Conservation (phyloP, 2,888 invertebrate genomes). For the Halocaridina rubra region DNA sequence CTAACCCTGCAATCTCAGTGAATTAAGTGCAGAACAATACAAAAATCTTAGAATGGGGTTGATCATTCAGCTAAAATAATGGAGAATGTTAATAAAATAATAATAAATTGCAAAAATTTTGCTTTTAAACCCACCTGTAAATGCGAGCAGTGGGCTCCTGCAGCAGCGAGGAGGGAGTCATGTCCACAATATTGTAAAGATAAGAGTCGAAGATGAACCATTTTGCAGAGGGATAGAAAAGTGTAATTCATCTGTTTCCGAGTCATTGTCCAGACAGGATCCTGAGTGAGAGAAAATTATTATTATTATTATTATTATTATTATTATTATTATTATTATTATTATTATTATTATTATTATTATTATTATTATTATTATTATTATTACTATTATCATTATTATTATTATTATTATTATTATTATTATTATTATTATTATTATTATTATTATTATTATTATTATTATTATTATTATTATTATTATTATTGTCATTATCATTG, state of each 20-base stretch:
- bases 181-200: conserved; percentile 36
- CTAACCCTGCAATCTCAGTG: no score
- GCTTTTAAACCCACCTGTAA: no score
- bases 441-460: background rate
- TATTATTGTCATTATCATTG: background rate
- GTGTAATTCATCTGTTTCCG: conserved; percentile 11
- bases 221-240: background rate
- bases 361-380: background rate
- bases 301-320: no score
- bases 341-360: no score
- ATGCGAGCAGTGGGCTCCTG: conserved; percentile 2
- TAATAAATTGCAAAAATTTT: no score
- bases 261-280: conserved; percentile 24
- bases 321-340: no score
- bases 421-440: background rate
- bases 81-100: no score
- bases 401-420: background rate
- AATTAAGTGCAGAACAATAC: no score
- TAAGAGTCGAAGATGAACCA: conserved; percentile 23
- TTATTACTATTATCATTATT: background rate
- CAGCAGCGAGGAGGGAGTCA: conserved; percentile 27
- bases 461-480: background rate
- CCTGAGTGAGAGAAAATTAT: background rate
- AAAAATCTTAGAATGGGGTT: no score
- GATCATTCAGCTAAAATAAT: no score